Evolutionary conservation across 2,888 invertebrate genomes (phyloP), one percentile per base, ranked within the genome.

Genomic region (Homarus gammarus): DNA sequence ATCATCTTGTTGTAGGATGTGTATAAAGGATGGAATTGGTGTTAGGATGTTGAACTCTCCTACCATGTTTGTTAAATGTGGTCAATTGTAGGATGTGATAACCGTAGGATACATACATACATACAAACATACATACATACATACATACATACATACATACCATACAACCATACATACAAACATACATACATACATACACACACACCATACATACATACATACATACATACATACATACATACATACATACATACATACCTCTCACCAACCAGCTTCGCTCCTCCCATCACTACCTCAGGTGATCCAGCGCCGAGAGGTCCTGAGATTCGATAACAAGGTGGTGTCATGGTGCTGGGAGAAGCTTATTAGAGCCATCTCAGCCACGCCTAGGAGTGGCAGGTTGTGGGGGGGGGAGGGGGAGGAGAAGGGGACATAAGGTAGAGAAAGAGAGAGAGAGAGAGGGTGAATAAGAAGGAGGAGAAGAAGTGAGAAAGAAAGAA

Each of bases 181-280:
- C 27, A n/a, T 27, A 70, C 27, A 70, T 70, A 70, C 27, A 70
- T 70, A 70, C 27, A 70, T 70, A 36, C 27, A 70, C 70, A 70
- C 6, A 70, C n/a, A n/a, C n/a, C 27, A 70, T 70, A 36, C 27
- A 70, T 70, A 70, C 6, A 70, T n/a, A 70, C 6, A 70, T 36
- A 70, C 27, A 70, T n/a, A 70, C 6, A 70, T n/a, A 27, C 6
- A 70, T n/a, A 70, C 6, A n/a, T n/a, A 70, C 27, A 27, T 8
- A 64, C 64, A 64, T n/a, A 70, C 27, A 70, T n/a, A n/a, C n/a
- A n/a, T n/a, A n/a, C n/a, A n/a, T n/a, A n/a, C n/a, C n/a, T n/a
- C n/a, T n/a, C n/a, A n/a, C n/a, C n/a, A n/a, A n/a, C n/a, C n/a
- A n/a, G n/a, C n/a, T n/a, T n/a, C n/a, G n/a, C n/a, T n/a, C n/a